phyloP scores from a whole-genome alignment of 2,888 invertebrate genomes.

The Acronicta aceris region DNA sequence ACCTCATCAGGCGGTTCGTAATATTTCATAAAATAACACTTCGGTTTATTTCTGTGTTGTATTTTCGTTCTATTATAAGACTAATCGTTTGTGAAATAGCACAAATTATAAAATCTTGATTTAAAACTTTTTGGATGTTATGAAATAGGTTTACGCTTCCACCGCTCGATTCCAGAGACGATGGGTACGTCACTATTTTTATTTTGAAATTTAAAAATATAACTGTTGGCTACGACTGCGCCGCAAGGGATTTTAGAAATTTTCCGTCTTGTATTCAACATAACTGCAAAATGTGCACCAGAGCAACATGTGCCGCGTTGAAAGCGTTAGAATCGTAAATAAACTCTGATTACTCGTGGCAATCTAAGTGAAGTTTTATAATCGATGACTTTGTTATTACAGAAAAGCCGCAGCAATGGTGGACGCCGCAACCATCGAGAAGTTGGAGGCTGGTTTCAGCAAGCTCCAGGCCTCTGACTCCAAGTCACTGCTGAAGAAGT shows the following conservation, averaged over 20 bases:
- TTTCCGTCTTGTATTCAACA: constrained; percentile 23
- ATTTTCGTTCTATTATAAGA: background rate
- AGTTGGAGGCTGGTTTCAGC: constrained; percentile 96
- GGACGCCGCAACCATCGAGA: constrained; percentile 96
- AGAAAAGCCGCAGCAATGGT: constrained; percentile 95
- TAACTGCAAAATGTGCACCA: constrained; percentile 78
- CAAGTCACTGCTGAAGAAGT: constrained; percentile 98
- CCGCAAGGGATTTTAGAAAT: constrained; percentile 9
- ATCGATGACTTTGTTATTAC: constrained; percentile 71
- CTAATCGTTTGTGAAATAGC: constrained; percentile 4
- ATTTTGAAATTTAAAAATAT: constrained; percentile 61
- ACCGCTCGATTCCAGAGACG: constrained; percentile 65
- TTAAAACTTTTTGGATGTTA: constrained; percentile 48
- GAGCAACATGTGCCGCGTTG: constrained; percentile 85
- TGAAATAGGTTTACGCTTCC: constrained; percentile 58
- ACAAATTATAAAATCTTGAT: constrained; percentile 17
- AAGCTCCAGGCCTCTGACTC: constrained; percentile 96
- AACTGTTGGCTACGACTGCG: constrained; percentile 30
- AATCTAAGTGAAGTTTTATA: constrained; percentile 23
- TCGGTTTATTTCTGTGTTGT: constrained; percentile 18
- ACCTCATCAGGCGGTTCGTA: constrained; percentile 88
- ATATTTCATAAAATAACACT: constrained; percentile 54
- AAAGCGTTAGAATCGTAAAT: constrained; percentile 80
- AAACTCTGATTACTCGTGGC: constrained; percentile 33
- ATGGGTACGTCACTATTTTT: constrained; percentile 77